Conservation (phyloP, 1,140 invertebrate genomes). For the Archivesica marissinica region DNA sequence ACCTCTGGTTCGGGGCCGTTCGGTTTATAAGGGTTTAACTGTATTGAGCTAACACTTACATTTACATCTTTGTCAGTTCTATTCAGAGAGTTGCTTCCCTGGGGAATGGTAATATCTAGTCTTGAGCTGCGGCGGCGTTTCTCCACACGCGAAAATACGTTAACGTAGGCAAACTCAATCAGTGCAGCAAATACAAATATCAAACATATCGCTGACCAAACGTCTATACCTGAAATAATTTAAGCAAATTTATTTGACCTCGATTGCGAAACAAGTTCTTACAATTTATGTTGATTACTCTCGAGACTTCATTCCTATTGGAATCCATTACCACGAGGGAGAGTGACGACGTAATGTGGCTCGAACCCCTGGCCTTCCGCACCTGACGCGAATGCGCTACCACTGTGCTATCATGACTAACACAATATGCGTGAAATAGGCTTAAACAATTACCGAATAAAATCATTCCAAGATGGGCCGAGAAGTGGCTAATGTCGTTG, state of each 20-base stretch:
- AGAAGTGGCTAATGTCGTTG: too few species aligned
- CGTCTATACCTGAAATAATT: conserved; percentile 70
- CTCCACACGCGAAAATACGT: conserved; percentile 74
- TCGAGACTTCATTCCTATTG: too few species aligned
- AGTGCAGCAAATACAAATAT: conserved; percentile 80
- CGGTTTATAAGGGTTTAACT: neutral
- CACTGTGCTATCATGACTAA: too few species aligned
- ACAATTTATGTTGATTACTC: too few species aligned
- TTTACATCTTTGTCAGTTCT: neutral
- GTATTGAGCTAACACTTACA: neutral
- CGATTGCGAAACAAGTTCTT: too few species aligned
- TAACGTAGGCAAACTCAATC: conserved; percentile 81
- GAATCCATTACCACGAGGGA: too few species aligned
- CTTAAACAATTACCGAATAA: neutral
- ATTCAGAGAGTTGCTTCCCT: neutral
- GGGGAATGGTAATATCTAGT: neutral
- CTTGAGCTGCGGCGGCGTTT: neutral
- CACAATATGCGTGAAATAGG: neutral
- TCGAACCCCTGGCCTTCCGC: too few species aligned
- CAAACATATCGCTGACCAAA: conserved; percentile 76
- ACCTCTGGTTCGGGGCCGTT: too few species aligned
- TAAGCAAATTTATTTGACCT: too few species aligned
- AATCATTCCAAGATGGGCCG: too few species aligned
- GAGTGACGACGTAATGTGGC: neutral
- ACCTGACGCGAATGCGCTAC: too few species aligned